Base-by-base conservation (phyloP, 2,113 vertebrate genomes). In the Archilochus colubris region DNA sequence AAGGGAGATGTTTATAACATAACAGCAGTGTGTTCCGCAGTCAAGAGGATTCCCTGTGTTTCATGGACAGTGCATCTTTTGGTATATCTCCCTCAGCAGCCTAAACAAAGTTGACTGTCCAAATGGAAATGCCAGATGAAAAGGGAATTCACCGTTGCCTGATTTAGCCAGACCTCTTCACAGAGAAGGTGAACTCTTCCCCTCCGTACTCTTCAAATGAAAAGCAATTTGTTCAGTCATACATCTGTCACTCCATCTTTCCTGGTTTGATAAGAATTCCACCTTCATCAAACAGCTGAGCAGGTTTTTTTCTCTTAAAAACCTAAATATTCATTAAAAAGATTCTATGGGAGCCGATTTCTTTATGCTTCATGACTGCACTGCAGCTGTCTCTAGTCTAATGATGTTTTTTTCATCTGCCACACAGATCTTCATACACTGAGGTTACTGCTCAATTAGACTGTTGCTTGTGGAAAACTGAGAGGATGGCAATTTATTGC, bases 361-460 rank as follows among this genome's bases (percentile, higher is more conserved):
- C 53, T 73, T 68, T 70, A 33, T 3, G 3, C 38, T 23, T 61
- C 75, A 48, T 24, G 89, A 91, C 25, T 82, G 89, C 43, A 31
- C 70, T 82, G 74, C 77, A 87, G 77, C 73, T 91, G 89, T 51
- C 74, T 85, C 76, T 16, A 36, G 36, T 21, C 67, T 91, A 69
- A 73, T 12, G 55, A 58, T 18, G 23, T 3, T 91, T 72, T 84
- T 59, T 93, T 92, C 94, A 93, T 95, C 91, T 94, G 93, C 82
- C 79, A 54, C 74, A 62, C 89, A 96, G 91, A 92, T 82, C 91
- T 91, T 86, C 72, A 86, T 66, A 48, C 38, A 17, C 67, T 77
- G 79, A 91, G 78, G 87, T 94, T 96, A 93, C 59, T 73, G 25
- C 78, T 94, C 78, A 87, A 59, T 95, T 94, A 85, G 6, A 85